Base-by-base conservation (phyloP, 2,888 invertebrate species). In the Phaonia tiefii region DNA sequence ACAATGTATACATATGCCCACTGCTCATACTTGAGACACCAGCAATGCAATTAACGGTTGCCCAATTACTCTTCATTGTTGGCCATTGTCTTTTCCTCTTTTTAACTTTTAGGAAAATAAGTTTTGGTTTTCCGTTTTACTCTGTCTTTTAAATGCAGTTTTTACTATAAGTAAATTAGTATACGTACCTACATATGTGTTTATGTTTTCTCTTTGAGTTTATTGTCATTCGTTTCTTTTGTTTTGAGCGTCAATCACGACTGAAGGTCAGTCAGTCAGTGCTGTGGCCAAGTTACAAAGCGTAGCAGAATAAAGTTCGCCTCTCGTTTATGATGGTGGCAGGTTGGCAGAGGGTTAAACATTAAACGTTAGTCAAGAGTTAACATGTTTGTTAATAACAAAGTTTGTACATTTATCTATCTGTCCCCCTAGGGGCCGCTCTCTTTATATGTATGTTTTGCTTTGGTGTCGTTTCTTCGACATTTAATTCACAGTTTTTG, bases 1-100 rank as follows among this genome's bases (percentile, higher is more conserved):
- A n/a, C n/a, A n/a, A n/a, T n/a, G n/a, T n/a, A n/a, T n/a, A n/a
- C n/a, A n/a, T n/a, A n/a, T n/a, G n/a, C n/a, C n/a, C n/a, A n/a
- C 26, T 49, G 58, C 65, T 75, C 3, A 75, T 13, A 70, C 31
- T 22, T 69, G 26, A 71, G n/a, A 66, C 63, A 66, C 70, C 71
- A 67, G 60, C 60, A 56, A 49, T 63, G 66, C 69, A 78, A 78
- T 78, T 81, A 72, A 46, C 70, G 54, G 54, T 78, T 75, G 71
- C 17, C 31, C 37, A 2, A n/a, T n/a, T n/a, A 7, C 20, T 20
- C 1, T 54, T 25, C 20, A 25, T 54, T 54, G 66, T 74, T 42
- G 25, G n/a, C 15, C 2, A 15, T 22, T 71, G 42, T 63, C 31
- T 66, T 31, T 10, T 10, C 42, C 5, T 44, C 63, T 42, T n/a